These are phyloP conservation scores for Dryococelus australis DNA, from an alignment of 2,888 invertebrate species.

Conservation along the genomic window DNA sequence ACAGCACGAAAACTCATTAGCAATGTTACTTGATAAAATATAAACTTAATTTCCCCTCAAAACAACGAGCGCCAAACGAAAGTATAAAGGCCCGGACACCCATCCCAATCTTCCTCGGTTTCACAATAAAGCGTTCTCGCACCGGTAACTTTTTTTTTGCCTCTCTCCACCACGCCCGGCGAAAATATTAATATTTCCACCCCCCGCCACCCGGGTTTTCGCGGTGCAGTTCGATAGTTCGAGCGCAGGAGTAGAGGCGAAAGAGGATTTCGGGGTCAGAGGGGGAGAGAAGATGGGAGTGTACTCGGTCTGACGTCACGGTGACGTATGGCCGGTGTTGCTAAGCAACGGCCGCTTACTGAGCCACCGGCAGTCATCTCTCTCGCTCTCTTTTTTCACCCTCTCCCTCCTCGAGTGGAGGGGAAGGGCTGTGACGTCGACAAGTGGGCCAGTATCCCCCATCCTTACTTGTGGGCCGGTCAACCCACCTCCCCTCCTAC, in stretches of 20 bases:
- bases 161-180: too few relatives aligned
- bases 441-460: neutral
- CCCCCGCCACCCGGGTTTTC: too few relatives aligned
- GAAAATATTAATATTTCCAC: too few relatives aligned
- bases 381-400: neutral
- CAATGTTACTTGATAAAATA: too few relatives aligned
- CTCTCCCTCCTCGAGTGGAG: neutral
- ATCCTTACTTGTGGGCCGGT: neutral
- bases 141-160: too few relatives aligned
- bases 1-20: too few relatives aligned
- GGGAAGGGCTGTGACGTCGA: slow-evolving; percentile 12
- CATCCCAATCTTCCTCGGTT: too few relatives aligned
- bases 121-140: too few relatives aligned
- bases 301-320: slow-evolving; percentile 17
- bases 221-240: too few relatives aligned
- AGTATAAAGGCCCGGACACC: too few relatives aligned
- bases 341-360: slow-evolving; percentile 23
- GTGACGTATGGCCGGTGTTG: slow-evolving; percentile 22
- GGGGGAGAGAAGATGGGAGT: neutral
- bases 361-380: neutral
- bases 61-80: too few relatives aligned
- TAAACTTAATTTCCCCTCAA: too few relatives aligned
- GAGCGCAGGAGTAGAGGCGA: neutral
- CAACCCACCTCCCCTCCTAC: neutral
- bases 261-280: neutral